phyloP scores from a whole-genome alignment of 2,113 vertebrate genomes.

The Psittacara wagleri region DNA sequence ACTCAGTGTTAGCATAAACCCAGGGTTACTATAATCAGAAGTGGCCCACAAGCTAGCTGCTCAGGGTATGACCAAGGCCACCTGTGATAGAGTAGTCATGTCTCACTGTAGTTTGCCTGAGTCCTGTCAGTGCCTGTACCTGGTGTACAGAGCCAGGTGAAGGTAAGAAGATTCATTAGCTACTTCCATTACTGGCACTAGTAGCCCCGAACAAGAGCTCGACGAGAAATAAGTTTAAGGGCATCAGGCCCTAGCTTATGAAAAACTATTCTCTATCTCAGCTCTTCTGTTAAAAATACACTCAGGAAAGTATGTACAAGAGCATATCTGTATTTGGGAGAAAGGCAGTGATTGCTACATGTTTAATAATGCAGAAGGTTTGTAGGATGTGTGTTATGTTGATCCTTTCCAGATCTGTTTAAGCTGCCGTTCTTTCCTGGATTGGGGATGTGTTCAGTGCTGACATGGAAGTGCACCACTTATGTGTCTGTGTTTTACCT shows the following conservation, averaged over 20 bases:
- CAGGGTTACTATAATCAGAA: background rate
- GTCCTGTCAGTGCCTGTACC: background rate
- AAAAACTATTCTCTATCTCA: background rate
- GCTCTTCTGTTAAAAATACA: background rate
- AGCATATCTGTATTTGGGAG: background rate
- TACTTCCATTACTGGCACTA: background rate
- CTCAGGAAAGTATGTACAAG: slow-evolving; percentile 19
- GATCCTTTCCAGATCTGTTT: background rate
- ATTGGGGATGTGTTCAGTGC: background rate
- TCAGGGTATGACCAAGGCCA: background rate
- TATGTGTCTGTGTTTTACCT: background rate
- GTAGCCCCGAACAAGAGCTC: background rate
- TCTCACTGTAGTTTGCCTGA: background rate
- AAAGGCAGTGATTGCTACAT: slow-evolving; percentile 53
- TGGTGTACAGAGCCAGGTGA: background rate
- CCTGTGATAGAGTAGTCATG: background rate
- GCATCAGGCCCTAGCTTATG: slow-evolving; percentile 39
- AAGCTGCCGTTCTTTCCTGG: slow-evolving; percentile 61
- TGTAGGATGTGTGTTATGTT: background rate
- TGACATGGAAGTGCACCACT: background rate
- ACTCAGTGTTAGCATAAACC: slow-evolving; percentile 19
- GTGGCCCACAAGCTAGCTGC: background rate
- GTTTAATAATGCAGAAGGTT: background rate
- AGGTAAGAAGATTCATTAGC: background rate
- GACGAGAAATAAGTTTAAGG: background rate